Evolutionary conservation across 1,140 invertebrate species (phyloP).

Genomic region (Limonius californicus): DNA sequence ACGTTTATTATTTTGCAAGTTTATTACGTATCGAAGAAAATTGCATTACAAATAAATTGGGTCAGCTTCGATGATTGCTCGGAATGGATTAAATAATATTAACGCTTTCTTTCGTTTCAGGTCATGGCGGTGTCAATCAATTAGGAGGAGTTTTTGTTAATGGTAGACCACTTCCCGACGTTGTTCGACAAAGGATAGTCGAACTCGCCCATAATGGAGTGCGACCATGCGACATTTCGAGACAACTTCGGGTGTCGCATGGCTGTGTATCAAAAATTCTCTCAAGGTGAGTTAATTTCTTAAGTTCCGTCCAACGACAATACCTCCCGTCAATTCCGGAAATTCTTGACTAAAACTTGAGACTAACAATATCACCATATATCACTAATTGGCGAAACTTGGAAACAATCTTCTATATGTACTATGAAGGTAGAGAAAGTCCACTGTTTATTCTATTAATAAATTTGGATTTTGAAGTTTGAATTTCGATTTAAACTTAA

Average conservation of each 20-base stretch:
- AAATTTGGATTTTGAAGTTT: no score
- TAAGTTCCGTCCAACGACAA: background rate
- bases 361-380: no score
- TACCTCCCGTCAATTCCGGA: no score
- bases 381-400: no score
- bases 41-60: no score
- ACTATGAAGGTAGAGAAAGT: no score
- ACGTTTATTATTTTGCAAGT: background rate
- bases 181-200: conserved; percentile 91
- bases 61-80: background rate
- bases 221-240: conserved; percentile 89
- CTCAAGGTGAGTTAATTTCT: conserved; percentile 69
- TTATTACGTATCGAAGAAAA: no score
- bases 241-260: conserved; percentile 86
- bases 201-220: conserved; percentile 94
- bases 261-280: conserved; percentile 93
- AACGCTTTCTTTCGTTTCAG: conserved; percentile 51
- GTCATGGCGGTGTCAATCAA: conserved; percentile 94
- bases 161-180: conserved; percentile 89
- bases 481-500: no score
- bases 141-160: conserved; percentile 96
- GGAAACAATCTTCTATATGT: no score
- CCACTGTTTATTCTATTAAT: no score
- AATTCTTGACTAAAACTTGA: no score
- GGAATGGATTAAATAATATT: background rate